Evolutionary conservation across 2,113 vertebrate genomes (phyloP).

Genomic region (human (Homo sapiens)): GRCh38 chr5:134173501-134174000

Average conservation of each 20-base stretch:
- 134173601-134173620: slow-evolving; percentile 40
- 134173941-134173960: slow-evolving; percentile 99
- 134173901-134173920: background rate
- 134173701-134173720: background rate
- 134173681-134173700: background rate
- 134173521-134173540: background rate
- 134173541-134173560: background rate
- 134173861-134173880: background rate
- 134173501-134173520: background rate
- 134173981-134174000: slow-evolving; percentile 99
- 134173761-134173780: background rate
- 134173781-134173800: background rate
- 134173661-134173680: background rate
- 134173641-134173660: slow-evolving; percentile 17
- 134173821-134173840: background rate
- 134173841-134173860: background rate
- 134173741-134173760: slow-evolving; percentile 25
- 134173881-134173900: background rate
- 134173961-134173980: slow-evolving; percentile 99
- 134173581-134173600: slow-evolving; percentile 16
- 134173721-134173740: background rate
- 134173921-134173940: slow-evolving; percentile 99
- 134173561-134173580: background rate
- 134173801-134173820: background rate
- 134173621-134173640: slow-evolving; percentile 21